Conservation (phyloP, 1,140 invertebrate genomes). For the Aphaenogaster floridana region DNA sequence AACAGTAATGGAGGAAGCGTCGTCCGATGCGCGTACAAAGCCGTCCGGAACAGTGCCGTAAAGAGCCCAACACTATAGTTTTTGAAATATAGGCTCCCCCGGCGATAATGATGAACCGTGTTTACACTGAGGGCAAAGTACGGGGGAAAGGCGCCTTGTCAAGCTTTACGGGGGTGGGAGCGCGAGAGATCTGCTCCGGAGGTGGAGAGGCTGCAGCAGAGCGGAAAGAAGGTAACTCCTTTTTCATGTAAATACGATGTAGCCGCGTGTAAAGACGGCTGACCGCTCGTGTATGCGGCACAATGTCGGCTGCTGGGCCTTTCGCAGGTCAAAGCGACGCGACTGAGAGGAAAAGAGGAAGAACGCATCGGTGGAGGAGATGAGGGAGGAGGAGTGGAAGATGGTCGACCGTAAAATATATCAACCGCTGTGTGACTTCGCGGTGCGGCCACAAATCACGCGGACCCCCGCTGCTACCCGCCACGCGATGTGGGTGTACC, state of each 20-base stretch:
- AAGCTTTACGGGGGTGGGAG: constrained; percentile 65
- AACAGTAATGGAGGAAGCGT: constrained; percentile 40
- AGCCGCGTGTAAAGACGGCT: constrained; percentile 85
- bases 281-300: constrained; percentile 83
- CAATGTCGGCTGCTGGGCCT: constrained; percentile 81
- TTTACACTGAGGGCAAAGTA: constrained; percentile 81
- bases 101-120: constrained; percentile 86
- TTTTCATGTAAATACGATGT: constrained; percentile 87
- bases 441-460: constrained; percentile 86
- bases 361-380: constrained; percentile 45
- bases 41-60: constrained; percentile 71
- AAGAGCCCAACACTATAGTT: constrained; percentile 69
- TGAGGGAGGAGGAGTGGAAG: constrained; percentile 61
- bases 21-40: constrained; percentile 67
- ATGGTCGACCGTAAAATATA: constrained; percentile 86
- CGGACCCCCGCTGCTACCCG: constrained; percentile 85
- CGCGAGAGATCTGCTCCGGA: constrained; percentile 42
- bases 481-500: constrained; percentile 84
- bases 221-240: constrained; percentile 80
- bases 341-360: constrained; percentile 7
- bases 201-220: constrained; percentile 68
- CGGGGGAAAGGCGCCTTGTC: constrained; percentile 74
- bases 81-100: constrained; percentile 83
- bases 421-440: constrained; percentile 87
- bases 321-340: constrained; percentile 72